Evolutionary conservation across 2,797 vertebrate genomes (phyloP), one percentile per base, ranked within the genome.

Genomic region (Fistularia tabacaria): DNA sequence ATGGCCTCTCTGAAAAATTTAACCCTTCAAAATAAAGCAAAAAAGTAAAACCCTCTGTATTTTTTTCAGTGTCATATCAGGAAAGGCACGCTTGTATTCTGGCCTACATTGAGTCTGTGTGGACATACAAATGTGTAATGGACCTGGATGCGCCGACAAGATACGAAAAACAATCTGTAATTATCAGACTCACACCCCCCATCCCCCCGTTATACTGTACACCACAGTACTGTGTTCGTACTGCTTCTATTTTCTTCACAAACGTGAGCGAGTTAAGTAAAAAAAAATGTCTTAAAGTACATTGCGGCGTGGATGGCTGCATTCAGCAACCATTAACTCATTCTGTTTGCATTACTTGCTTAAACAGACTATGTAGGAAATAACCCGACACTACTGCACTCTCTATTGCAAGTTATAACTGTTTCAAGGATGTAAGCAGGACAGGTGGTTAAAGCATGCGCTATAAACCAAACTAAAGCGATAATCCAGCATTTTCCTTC

Each of bases 401-500:
- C 64, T 80, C 76, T 84, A 81, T 71, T 79, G 75, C 39, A 40
- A n/a, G n/a, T n/a, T n/a, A n/a, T n/a, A n/a, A n/a, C n/a, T n/a
- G n/a, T n/a, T n/a, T n/a, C n/a, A n/a, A n/a, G 79, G 74, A 63
- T 70, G 57, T 62, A 78, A 57, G 69, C 57, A 78, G 80, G 76
- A 75, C 71, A 60, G 25, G 63, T 69, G 82, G 74, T 63, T 69
- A 81, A 86, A 84, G 80, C 87, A 87, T 89, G 86, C 84, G 69
- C 66, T 74, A 71, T 55, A 56, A 84, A 86, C 79, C 80, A 85
- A 87, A 85, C 81, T 75, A 84, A 80, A 83, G 77, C 79, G 80
- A 74, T 68, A 62, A 73, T 74, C 66, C 79, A 68, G 59, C 50
- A 69, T 70, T 42, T 59, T 70, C 64, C 69, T 76, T 49, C 58